Base-by-base conservation (phyloP, 1,140 invertebrate genomes). In the Drosophila teissieri region DNA sequence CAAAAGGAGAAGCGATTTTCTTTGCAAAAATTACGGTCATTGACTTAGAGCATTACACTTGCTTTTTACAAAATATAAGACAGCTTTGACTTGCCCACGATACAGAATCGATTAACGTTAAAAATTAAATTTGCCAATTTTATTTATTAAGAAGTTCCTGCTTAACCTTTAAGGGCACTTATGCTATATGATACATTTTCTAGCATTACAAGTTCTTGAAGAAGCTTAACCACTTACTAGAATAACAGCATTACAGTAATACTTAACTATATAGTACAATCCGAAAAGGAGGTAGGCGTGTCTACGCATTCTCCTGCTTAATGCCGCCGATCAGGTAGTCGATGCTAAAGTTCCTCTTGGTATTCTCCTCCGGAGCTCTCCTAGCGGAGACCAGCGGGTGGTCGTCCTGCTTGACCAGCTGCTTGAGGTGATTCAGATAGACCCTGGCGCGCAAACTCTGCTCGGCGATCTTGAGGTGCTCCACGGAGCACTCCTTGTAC, bases 391-490 rank as follows among this genome's bases (percentile, higher is more conserved):
- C 11, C 10, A 27, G 31, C 36, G 42, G 36, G 1, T 24, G n/a
- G 8, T 42, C 31, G 0, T 83, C 64, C 54, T 40, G 60, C 45
- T 78, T 58, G 22, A 62, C 48, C 40, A 89, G 44, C 15, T 80
- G 65, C 17, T 65, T 70, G 19, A 91, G 60, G 34, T 88, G 56
- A 27, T 80, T 76, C 27, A 92, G 74, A 55, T 91, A 90, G 19
- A 75, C 85, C 3, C 65, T 77, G 11, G 82, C 69, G 0, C 90
- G 75, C 64, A 85, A 61, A 10, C 73, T 76, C 40, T 81, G 72
- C 45, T 91, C 90, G 11, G 77, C 65, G 27, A 91, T 84, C 24
- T 88, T 69, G 1, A 79, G 36, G 34, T 90, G 75, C 24, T 84
- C 48, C 1, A n/a, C n/a, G 5, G 58, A 57, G 17, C 78, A 80